These are phyloP conservation scores for Lophochroa leadbeateri DNA, from an alignment of 2,113 vertebrate species.

Conservation along the genomic window DNA sequence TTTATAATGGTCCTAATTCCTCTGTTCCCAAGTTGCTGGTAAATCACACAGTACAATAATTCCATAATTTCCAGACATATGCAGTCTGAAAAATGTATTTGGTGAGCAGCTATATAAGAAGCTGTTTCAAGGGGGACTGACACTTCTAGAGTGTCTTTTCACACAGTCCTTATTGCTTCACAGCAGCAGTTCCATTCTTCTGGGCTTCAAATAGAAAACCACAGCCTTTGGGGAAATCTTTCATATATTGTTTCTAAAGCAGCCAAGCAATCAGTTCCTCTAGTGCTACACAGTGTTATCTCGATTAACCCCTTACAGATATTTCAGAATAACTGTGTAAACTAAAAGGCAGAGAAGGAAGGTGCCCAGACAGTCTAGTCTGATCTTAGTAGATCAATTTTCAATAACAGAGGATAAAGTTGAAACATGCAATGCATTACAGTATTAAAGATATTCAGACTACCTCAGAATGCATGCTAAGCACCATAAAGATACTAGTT, in stretches of 20 bases:
- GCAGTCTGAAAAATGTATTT: not conserved
- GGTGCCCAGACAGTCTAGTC: not conserved
- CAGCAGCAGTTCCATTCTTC: constrained; percentile 3
- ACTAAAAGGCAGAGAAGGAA: not conserved
- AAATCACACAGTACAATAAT: not conserved
- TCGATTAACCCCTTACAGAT: not conserved
- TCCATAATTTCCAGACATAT: not conserved
- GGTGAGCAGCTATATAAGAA: not conserved
- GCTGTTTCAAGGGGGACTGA: not conserved
- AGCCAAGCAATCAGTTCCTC: constrained; percentile 11
- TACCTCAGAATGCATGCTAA: not conserved
- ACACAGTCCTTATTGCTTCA: not conserved
- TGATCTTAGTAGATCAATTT: not conserved
- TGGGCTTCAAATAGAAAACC: not conserved
- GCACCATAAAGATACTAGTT: not conserved
- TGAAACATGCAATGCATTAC: not conserved
- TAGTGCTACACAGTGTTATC: not conserved
- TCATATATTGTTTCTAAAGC: constrained; percentile 28
- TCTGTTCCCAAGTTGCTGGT: not conserved
- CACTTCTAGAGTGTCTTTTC: constrained; percentile 19
- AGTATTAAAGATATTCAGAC: not conserved
- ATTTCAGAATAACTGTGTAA: not conserved
- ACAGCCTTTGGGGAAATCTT: constrained; percentile 42
- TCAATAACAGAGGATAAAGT: not conserved
- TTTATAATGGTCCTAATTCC: not conserved